These are phyloP conservation scores for Dasypogon diadema DNA, from an alignment of 2,888 invertebrate genomes.

Conservation along the genomic window DNA sequence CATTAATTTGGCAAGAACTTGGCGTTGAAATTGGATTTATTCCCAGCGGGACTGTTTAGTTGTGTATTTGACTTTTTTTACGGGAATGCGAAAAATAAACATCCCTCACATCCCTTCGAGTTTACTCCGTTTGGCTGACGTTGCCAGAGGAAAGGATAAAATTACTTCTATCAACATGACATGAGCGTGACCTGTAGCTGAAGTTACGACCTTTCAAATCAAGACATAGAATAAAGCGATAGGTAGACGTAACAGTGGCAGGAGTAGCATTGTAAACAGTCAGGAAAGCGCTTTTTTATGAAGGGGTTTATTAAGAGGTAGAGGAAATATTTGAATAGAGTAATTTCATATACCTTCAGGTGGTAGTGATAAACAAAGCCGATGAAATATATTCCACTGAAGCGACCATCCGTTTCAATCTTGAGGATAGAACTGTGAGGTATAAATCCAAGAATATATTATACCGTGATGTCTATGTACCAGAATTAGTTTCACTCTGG, in stretches of 20 bases:
- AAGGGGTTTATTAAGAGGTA: background rate
- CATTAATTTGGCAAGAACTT: slow-evolving; percentile 38
- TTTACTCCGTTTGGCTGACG: background rate
- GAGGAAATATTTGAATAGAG: background rate
- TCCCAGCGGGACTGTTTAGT: background rate
- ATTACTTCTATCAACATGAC: background rate
- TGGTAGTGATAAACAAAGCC: background rate
- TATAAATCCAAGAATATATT: too few species aligned
- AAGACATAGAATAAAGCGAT: background rate
- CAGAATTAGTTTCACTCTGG: too few species aligned
- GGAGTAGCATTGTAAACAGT: slow-evolving; percentile 4
- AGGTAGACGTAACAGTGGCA: slow-evolving; percentile 12
- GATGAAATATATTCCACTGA: background rate
- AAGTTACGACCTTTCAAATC: background rate
- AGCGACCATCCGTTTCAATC: too few species aligned
- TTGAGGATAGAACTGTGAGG: too few species aligned
- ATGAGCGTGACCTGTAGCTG: slow-evolving; percentile 15
- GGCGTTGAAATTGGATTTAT: slow-evolving; percentile 32
- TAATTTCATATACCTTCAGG: background rate
- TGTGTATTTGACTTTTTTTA: background rate
- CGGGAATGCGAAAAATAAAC: background rate
- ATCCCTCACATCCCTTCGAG: background rate
- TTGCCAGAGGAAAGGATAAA: slow-evolving; percentile 14
- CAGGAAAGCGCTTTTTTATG: background rate
- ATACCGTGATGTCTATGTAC: too few species aligned